A percentile compares a stretch with the other conserved stretches of the same genome.
Conservation (phyloP, 1,140 invertebrate genomes). For the Rhizoglyphus robini region DNA sequence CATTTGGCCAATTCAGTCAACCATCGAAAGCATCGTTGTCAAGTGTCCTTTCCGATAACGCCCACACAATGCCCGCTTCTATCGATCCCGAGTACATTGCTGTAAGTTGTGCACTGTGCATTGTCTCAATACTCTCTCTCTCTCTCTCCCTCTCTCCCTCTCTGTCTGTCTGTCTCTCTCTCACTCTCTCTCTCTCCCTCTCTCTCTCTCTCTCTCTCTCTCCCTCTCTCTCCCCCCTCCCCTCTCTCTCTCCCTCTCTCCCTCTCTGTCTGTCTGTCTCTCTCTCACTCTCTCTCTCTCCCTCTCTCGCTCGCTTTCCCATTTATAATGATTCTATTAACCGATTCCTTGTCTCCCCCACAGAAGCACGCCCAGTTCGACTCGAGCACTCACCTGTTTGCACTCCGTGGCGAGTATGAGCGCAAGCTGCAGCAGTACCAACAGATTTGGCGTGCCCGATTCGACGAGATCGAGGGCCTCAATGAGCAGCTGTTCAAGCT, state of each 20-base stretch:
- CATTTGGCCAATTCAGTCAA: too few relatives aligned
- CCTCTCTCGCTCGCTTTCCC: not conserved
- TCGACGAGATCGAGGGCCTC: constrained; percentile 10
- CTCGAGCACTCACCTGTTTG: not conserved
- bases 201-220: too few relatives aligned
- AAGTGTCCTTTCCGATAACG: not conserved
- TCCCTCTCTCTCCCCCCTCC: too few relatives aligned
- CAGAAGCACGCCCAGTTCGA: constrained; percentile 7
- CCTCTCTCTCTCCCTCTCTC: too few relatives aligned
- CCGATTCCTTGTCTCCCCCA: not conserved
- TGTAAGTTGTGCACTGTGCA: not conserved
- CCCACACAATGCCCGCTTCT: constrained; percentile 1
- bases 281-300: too few relatives aligned
- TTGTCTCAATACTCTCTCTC: not conserved
- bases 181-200: too few relatives aligned
- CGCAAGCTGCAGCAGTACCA: constrained; percentile 10
- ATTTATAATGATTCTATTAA: not conserved
- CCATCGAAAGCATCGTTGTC: too few relatives aligned
- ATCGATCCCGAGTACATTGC: constrained; percentile 10
- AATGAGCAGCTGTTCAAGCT: constrained; percentile 11
- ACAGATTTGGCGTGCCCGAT: constrained; percentile 7
- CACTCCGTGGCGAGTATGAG: constrained; percentile 8
- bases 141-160: too few relatives aligned
- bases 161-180: too few relatives aligned
- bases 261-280: too few relatives aligned